These are phyloP conservation scores for Bombus sylvicola DNA, from an alignment of 1,140 invertebrate genomes.

Conservation along the genomic window DNA sequence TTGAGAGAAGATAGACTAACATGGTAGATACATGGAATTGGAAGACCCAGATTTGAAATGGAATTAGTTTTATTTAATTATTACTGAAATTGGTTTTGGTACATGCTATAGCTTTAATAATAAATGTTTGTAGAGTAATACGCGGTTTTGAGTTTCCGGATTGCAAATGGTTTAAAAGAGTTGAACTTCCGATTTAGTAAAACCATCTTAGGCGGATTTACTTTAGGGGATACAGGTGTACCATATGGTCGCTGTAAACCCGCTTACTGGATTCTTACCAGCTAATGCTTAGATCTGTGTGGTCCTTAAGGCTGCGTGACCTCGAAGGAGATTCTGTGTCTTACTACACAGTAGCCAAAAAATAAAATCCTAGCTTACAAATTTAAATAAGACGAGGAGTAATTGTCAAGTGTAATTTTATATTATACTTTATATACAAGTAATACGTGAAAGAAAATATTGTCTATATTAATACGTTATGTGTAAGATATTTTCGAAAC, in stretches of 20 bases:
- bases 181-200: not conserved
- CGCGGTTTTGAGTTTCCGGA: not conserved
- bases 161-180: not conserved
- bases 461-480: not conserved
- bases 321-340: not conserved
- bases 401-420: not conserved
- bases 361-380: not conserved
- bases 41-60: not conserved
- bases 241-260: constrained; percentile 3
- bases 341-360: not conserved
- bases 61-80: too few relatives aligned
- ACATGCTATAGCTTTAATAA: not conserved
- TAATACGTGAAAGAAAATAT: not conserved
- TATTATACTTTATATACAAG: not conserved
- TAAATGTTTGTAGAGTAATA: not conserved
- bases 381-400: not conserved
- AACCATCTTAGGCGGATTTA: not conserved
- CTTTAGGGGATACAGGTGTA: not conserved
- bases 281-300: constrained; percentile 10
- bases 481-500: not conserved
- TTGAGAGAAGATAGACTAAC: not conserved
- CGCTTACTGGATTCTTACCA: constrained; percentile 3
- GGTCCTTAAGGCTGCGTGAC: not conserved
- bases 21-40: not conserved
- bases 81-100: not conserved